These are phyloP conservation scores for Neodiprion fabricii DNA, from an alignment of 1,140 invertebrate species.

Conservation along the genomic window DNA sequence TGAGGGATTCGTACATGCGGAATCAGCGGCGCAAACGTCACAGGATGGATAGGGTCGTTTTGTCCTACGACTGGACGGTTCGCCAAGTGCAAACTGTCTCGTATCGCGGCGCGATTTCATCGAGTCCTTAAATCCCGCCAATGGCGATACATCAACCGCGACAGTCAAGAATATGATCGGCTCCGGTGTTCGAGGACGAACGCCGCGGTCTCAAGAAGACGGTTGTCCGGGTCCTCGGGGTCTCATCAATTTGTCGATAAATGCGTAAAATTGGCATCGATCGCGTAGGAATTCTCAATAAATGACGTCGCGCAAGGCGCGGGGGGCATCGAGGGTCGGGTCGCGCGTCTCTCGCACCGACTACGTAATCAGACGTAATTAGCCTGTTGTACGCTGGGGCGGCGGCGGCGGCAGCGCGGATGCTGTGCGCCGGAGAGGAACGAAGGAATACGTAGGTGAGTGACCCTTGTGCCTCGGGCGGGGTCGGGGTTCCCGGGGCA, in stretches of 20 bases:
- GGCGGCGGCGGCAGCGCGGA: slow-evolving; percentile 22
- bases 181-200: no score
- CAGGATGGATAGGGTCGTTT: no score
- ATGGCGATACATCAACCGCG: no score
- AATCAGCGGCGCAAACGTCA: no score
- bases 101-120: no score
- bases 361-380: slow-evolving; percentile 45
- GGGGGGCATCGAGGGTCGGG: no score
- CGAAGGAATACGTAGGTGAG: slow-evolving; percentile 44
- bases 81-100: neutral
- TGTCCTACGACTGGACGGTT: no score
- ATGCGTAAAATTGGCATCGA: neutral
- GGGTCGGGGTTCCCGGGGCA: slow-evolving; percentile 28
- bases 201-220: neutral
- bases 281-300: neutral
- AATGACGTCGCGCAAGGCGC: neutral
- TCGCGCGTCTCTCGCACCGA: slow-evolving; percentile 17
- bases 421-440: slow-evolving; percentile 29
- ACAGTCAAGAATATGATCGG: neutral
- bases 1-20: neutral
- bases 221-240: neutral
- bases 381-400: slow-evolving; percentile 39
- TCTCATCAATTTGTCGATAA: slow-evolving; percentile 1
- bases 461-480: slow-evolving; percentile 43
- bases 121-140: no score